Conservation (phyloP, 1,140 invertebrate species). For the Aplysia californica region DNA sequence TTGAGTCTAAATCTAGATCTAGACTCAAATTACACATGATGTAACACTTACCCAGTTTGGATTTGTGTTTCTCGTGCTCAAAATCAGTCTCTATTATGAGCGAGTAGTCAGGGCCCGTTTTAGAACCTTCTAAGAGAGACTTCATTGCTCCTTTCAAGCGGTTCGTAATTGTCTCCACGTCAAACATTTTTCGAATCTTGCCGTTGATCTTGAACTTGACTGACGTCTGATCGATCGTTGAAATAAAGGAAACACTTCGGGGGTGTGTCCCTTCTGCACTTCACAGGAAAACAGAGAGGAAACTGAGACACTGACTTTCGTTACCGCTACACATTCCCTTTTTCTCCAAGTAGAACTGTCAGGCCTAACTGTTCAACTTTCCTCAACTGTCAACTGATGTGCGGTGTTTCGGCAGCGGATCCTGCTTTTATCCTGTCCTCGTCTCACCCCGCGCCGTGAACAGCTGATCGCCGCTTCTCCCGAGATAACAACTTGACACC, state of each 20-base stretch:
- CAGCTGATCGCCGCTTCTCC: too few species aligned
- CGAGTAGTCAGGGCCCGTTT: not conserved
- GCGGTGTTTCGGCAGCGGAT: too few species aligned
- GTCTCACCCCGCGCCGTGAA: too few species aligned
- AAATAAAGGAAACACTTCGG: not conserved
- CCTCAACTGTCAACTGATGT: too few species aligned
- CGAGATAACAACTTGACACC: too few species aligned
- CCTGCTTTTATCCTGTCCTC: too few species aligned
- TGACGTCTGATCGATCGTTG: not conserved
- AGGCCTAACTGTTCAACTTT: too few species aligned
- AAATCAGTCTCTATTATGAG: conserved; percentile 22
- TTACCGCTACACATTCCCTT: too few species aligned
- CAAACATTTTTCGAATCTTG: not conserved
- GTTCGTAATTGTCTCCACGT: not conserved
- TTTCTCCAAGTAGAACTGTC: too few species aligned
- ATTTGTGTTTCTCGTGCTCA: conserved; percentile 6
- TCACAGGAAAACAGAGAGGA: too few species aligned
- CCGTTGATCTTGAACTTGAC: not conserved
- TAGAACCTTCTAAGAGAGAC: conserved; percentile 14
- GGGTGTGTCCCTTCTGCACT: conserved; percentile 11
- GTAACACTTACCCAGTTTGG: conserved; percentile 9
- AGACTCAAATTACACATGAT: not conserved
- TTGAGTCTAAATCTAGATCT: not conserved
- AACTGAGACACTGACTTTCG: too few species aligned
- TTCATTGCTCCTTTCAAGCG: conserved; percentile 4